Base-by-base conservation (phyloP, 2,113 vertebrate species). In the Actenoides hombroni region DNA sequence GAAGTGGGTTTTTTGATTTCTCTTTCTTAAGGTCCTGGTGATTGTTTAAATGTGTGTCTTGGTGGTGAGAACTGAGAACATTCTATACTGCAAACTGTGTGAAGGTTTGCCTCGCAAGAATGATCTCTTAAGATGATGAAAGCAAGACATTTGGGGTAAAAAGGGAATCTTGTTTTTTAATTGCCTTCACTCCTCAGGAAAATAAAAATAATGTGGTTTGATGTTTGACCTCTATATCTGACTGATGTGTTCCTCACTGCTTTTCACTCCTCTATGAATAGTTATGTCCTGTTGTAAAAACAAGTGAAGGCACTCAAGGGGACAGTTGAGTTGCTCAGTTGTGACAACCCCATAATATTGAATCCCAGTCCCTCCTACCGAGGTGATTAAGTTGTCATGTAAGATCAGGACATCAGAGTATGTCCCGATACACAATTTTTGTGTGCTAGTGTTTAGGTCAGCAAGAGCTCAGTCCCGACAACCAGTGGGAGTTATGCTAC, bases 151-250 rank as follows among this genome's bases (percentile, higher is more conserved):
- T 81, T 56, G 76, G 56, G 76, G 19, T 76, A 42, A 86, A 94
- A 82, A 92, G 65, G 83, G 86, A 86, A 75, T 61, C 21, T 83
- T 83, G 1, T 9, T 81, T 93, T 93, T 70, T 71, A 79, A 59
- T 73, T 94, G 81, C 65, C 74, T 67, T 95, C 35, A 78, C 65
- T 91, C 81, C 81, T 94, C 93, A 82, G 93, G 89, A 92, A 91
- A 96, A 97, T 94, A 92, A 92, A 86, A 42, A 60, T 18, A 0
- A 0, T 81, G 86, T 95, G 65, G 44, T 87, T 94, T 94, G 86
- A 83, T 81, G 59, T 77, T 65, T 71, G 64, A 59, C n/a, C n/a
- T 95, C 68, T 29, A 1, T 39, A 86, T 44, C 51, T 84, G 83
- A 44, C 4, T 23, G 57, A 14, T 57, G 31, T 70, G 76, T 70